Percentiles rank a stretch among this genome's conserved stretches.
phyloP scores from a whole-genome alignment of 2,797 vertebrate genomes.

The Euphonia xanthogaster region DNA sequence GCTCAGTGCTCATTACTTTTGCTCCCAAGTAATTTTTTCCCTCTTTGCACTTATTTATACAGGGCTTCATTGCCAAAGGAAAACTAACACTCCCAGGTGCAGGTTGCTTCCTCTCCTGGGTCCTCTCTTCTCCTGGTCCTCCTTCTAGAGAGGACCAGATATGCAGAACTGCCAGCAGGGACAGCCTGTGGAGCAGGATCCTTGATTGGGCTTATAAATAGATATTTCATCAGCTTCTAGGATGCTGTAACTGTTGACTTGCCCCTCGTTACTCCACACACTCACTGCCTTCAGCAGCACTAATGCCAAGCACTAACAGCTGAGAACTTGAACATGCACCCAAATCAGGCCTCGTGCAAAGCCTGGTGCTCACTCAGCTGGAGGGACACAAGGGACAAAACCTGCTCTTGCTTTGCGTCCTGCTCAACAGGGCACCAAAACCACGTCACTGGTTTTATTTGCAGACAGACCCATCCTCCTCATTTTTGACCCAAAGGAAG shows the following conservation, averaged over 20 bases:
- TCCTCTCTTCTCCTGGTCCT: neutral
- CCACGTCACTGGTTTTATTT: rapidly evolving
- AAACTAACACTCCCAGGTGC: neutral
- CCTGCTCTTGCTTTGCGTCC: neutral
- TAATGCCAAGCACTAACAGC: neutral
- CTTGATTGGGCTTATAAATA: neutral
- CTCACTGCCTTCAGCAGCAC: rapidly evolving
- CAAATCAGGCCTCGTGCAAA: rapidly evolving
- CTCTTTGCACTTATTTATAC: neutral
- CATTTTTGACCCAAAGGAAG: neutral
- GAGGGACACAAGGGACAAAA: neutral
- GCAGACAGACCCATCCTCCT: neutral
- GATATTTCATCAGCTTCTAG: neutral
- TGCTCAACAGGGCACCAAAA: neutral
- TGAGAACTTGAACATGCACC: rapidly evolving
- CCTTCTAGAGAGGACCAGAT: neutral
- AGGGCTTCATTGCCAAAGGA: neutral
- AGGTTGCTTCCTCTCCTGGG: neutral
- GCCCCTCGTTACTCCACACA: neutral
- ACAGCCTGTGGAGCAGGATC: neutral
- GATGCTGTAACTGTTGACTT: rapidly evolving
- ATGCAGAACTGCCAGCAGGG: neutral
- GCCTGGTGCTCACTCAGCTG: rapidly evolving
- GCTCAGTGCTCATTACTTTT: rapidly evolving
- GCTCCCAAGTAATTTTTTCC: rapidly evolving